Conservation (phyloP, 2,113 vertebrate genomes). For the Salvelinus sp. region DNA sequence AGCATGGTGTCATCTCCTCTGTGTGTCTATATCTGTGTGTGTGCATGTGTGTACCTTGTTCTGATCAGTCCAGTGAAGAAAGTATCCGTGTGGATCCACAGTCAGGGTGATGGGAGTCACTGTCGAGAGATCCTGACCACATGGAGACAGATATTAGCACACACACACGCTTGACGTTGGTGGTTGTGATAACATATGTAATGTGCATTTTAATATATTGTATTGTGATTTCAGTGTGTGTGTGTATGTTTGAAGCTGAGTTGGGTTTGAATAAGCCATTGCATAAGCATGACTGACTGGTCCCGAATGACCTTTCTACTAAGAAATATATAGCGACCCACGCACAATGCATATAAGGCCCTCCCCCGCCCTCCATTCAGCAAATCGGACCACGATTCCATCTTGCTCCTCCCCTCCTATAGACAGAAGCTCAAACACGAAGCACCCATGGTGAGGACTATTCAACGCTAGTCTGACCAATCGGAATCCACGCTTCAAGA, state of each 20-base stretch:
- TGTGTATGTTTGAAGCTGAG: not conserved
- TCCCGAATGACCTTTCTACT: too few relatives aligned
- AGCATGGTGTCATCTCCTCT: too few relatives aligned
- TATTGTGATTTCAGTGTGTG: not conserved
- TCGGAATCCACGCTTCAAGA: too few relatives aligned
- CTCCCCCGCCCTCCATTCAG: too few relatives aligned
- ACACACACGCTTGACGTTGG: not conserved
- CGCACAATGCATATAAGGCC: too few relatives aligned
- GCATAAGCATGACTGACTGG: too few relatives aligned
- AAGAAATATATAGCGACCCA: too few relatives aligned
- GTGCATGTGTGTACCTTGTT: conserved; percentile 82
- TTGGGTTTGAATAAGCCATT: not conserved
- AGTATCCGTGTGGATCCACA: conserved; percentile 93
- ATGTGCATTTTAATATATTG: not conserved
- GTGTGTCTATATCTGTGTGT: not conserved
- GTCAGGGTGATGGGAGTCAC: conserved; percentile 89
- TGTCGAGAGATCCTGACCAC: conserved; percentile 85
- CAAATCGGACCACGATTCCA: too few relatives aligned
- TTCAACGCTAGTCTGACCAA: too few relatives aligned
- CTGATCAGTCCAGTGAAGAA: conserved; percentile 98
- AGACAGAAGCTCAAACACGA: too few relatives aligned
- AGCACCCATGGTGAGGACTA: too few relatives aligned
- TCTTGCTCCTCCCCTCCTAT: too few relatives aligned
- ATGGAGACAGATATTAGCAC: not conserved
- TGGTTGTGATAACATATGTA: not conserved